These are phyloP conservation scores for Parasteatoda lunata DNA, from an alignment of 2,888 invertebrate genomes.

Conservation along the genomic window DNA sequence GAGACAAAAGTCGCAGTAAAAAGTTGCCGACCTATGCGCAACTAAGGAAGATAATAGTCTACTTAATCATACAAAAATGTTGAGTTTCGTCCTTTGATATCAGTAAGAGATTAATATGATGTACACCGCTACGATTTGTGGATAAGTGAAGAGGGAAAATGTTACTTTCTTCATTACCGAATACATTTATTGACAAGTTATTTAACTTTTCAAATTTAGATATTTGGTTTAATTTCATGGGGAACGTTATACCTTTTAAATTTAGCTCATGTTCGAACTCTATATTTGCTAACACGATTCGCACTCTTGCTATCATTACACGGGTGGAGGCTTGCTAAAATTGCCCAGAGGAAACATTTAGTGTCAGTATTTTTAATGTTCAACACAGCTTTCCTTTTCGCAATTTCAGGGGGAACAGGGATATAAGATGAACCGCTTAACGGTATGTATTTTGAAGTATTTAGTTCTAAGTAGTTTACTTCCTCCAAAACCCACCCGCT, in stretches of 20 bases:
- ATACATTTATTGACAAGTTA: not conserved
- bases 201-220: not conserved
- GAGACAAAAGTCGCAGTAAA: slow-evolving; percentile 20
- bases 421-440: not conserved
- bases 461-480: not conserved
- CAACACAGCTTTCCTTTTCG: not conserved
- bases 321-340: not conserved
- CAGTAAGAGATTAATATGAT: slow-evolving; percentile 25
- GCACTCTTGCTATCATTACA: not conserved
- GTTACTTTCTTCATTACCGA: not conserved
- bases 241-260: not conserved
- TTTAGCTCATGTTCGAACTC: not conserved
- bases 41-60: not conserved
- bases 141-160: slow-evolving; percentile 1
- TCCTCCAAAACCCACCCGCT: not conserved
- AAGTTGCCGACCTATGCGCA: not conserved
- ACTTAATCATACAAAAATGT: slow-evolving; percentile 21
- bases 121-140: not conserved
- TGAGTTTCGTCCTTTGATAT: not conserved
- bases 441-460: not conserved
- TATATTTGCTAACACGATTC: not conserved
- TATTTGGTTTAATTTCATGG: not conserved
- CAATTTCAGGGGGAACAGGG: not conserved
- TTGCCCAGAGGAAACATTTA: not conserved
- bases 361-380: not conserved